A percentile compares a stretch with the other conserved stretches of the same genome.
Conservation (phyloP, 2,888 invertebrate species). For the Perizoma flavofasciatum region DNA sequence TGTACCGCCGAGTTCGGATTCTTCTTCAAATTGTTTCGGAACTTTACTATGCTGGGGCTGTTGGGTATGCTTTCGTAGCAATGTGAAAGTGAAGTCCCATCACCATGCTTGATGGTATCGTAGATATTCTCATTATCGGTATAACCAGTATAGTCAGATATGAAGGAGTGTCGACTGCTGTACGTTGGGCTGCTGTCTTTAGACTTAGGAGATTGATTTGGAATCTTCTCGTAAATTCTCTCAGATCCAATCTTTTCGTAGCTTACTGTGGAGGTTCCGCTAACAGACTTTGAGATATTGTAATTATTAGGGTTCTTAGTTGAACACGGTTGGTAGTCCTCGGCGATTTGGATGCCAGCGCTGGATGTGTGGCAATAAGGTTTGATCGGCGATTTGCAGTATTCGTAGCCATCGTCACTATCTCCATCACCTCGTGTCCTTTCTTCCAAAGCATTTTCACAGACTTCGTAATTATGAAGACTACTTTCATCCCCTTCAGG, state of each 20-base stretch:
- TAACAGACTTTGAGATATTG: slow-evolving; percentile 71
- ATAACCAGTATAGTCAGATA: slow-evolving; percentile 71
- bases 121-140: slow-evolving; percentile 85
- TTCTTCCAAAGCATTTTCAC: slow-evolving; percentile 70
- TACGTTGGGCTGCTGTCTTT: slow-evolving; percentile 71
- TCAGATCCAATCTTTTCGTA: slow-evolving; percentile 78
- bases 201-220: slow-evolving; percentile 59
- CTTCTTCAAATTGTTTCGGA: slow-evolving; percentile 68
- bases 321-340: slow-evolving; percentile 72
- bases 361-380: slow-evolving; percentile 74
- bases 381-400: slow-evolving; percentile 75
- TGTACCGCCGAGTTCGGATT: slow-evolving; percentile 65
- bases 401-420: slow-evolving; percentile 80
- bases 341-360: slow-evolving; percentile 79
- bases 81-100: slow-evolving; percentile 78
- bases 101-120: slow-evolving; percentile 84
- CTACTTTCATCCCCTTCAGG: slow-evolving; percentile 79
- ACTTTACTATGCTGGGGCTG: slow-evolving; percentile 76
- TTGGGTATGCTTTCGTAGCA: slow-evolving; percentile 85
- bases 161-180: slow-evolving; percentile 69
- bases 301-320: slow-evolving; percentile 65
- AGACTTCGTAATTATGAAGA: slow-evolving; percentile 82
- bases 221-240: slow-evolving; percentile 79
- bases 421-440: slow-evolving; percentile 76
- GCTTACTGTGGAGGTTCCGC: slow-evolving; percentile 74